Percentiles rank a stretch among this genome's conserved stretches.
Evolutionary conservation across 2,797 vertebrate genomes (phyloP).

Genomic region (Paguma larvata): DNA sequence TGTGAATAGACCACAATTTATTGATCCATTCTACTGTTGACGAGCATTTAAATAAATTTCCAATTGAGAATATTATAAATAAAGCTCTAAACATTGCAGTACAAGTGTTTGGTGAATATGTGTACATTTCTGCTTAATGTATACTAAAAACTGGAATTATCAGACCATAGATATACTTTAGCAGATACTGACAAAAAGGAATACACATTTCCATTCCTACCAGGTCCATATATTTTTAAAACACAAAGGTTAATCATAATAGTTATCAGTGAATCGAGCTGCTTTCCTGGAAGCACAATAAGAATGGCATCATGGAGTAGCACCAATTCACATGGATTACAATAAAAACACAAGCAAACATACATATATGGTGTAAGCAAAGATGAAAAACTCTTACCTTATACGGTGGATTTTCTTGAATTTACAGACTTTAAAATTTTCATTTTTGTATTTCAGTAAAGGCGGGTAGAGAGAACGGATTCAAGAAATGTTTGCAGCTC

Average conservation of each 20-base stretch:
- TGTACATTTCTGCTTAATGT: background rate
- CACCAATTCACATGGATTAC: background rate
- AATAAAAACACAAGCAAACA: background rate
- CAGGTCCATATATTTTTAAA: background rate
- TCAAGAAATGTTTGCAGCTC: background rate
- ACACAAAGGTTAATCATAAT: background rate
- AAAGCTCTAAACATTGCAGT: background rate
- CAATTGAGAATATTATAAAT: background rate
- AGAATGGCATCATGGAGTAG: background rate
- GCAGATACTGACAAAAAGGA: background rate
- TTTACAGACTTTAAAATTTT: background rate
- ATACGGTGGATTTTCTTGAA: background rate
- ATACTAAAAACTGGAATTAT: constrained; percentile 15
- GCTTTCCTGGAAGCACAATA: background rate
- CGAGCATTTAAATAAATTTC: background rate
- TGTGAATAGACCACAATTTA: background rate
- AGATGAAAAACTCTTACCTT: background rate
- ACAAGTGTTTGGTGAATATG: background rate
- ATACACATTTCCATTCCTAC: background rate
- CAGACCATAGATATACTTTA: background rate
- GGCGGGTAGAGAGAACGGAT: background rate
- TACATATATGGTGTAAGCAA: background rate
- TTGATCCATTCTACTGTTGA: background rate
- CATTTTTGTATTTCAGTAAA: constrained; percentile 4
- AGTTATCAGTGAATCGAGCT: constrained; percentile 22